Percentiles rank a stretch among this genome's conserved stretches.
Conservation (phyloP, 37 sponge, comb jelly and placozoan genomes). For the Amphimedon queenslandica region DNA sequence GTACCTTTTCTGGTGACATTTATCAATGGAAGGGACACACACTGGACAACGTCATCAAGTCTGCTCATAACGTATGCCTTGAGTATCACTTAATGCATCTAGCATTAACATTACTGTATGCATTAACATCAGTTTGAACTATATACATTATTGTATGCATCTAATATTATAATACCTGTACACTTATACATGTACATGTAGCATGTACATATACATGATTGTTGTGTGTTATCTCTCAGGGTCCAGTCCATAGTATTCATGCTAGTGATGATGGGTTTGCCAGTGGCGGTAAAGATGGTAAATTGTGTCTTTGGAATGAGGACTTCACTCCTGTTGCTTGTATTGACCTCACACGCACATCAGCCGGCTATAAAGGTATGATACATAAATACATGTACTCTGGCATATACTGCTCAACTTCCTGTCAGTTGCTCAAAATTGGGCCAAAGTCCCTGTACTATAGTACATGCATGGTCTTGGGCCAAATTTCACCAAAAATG, state of each 20-base stretch:
- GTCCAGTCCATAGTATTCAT: slow-evolving; percentile 69
- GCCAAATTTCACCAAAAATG: too few species aligned
- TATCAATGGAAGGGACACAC: slow-evolving; percentile 86
- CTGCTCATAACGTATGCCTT: slow-evolving; percentile 71
- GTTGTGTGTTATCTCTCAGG: slow-evolving; percentile 23
- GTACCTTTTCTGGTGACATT: slow-evolving; percentile 84
- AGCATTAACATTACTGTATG: not conserved
- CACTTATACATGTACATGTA: too few species aligned
- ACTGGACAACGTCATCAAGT: slow-evolving; percentile 57
- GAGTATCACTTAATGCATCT: too few species aligned
- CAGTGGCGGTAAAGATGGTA: slow-evolving; percentile 81
- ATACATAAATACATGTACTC: too few species aligned
- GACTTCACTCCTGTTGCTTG: slow-evolving; percentile 64
- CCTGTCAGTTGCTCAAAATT: too few species aligned
- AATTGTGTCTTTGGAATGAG: slow-evolving; percentile 78
- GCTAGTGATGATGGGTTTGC: slow-evolving; percentile 77
- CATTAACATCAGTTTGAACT: not conserved
- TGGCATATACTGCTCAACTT: too few species aligned
- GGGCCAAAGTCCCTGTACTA: too few species aligned
- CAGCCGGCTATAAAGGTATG: slow-evolving; percentile 77
- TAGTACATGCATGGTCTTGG: too few species aligned
- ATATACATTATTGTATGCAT: not conserved
- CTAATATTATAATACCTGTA: not conserved
- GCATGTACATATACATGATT: too few species aligned
- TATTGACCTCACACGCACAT: slow-evolving; percentile 55